Percentiles rank a stretch among this genome's conserved stretches.
phyloP scores from a whole-genome alignment of 1,140 invertebrate species.

The Bombus terrestris region DNA sequence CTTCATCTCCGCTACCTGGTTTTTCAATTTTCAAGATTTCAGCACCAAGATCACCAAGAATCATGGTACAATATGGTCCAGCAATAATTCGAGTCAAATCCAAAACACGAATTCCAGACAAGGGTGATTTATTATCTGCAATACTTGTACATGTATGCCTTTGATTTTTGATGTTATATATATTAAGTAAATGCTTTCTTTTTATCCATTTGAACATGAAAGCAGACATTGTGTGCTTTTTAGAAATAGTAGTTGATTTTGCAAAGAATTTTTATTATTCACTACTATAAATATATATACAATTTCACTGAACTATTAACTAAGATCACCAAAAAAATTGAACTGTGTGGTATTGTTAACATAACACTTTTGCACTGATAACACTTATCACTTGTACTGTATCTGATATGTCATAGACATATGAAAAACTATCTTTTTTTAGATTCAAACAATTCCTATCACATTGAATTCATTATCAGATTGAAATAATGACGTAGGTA shows the following conservation, averaged over 20 bases:
- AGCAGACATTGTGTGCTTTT: conserved; percentile 10
- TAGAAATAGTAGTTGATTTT: not conserved
- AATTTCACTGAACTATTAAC: not conserved
- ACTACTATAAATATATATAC: not conserved
- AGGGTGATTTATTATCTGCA: conserved; percentile 74
- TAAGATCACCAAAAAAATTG: not conserved
- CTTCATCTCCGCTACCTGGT: conserved; percentile 93
- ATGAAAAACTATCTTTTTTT: not conserved
- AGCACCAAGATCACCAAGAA: conserved; percentile 96
- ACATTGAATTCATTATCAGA: not conserved
- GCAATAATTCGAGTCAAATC: conserved; percentile 93
- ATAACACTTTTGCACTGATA: not conserved
- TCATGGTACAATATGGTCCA: conserved; percentile 92
- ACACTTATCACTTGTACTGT: not conserved
- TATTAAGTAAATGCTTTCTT: not conserved
- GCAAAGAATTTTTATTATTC: not conserved
- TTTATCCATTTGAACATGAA: not conserved
- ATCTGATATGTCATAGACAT: not conserved
- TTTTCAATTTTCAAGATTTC: conserved; percentile 96
- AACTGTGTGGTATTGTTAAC: not conserved
- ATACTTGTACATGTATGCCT: conserved; percentile 27
- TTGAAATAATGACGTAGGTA: conserved; percentile 30
- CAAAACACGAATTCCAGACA: conserved; percentile 88
- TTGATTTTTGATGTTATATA: not conserved
- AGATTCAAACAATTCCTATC: not conserved